Percentiles rank a stretch among this genome's conserved stretches.
Evolutionary conservation across 2,113 vertebrate species (phyloP).

Genomic region (Bubo scandiacus): DNA sequence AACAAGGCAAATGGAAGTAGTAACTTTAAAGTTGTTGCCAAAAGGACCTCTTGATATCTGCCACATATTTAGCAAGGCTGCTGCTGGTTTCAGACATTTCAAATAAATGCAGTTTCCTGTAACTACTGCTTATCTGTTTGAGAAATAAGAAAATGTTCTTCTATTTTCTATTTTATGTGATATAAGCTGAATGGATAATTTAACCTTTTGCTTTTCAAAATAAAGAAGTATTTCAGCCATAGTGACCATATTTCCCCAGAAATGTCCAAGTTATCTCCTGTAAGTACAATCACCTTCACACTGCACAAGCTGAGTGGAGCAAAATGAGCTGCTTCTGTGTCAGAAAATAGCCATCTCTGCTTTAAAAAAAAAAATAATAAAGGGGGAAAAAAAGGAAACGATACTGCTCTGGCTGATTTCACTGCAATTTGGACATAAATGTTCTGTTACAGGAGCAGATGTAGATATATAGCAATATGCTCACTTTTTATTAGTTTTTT

Average conservation of each 20-base stretch:
- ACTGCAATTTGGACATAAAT: constrained; percentile 3
- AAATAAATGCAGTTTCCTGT: background rate
- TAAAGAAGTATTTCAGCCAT: background rate
- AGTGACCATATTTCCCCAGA: background rate
- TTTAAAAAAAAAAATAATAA: background rate
- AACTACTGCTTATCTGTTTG: background rate
- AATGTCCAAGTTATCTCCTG: background rate
- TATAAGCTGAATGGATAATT: background rate
- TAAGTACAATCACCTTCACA: background rate
- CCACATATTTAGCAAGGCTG: background rate
- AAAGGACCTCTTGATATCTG: background rate
- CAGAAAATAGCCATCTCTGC: background rate
- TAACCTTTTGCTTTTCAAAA: background rate
- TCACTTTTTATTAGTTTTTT: constrained; percentile 8
- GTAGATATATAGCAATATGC: background rate
- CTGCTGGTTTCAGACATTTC: background rate
- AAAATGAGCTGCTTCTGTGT: background rate
- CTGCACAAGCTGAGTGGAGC: background rate
- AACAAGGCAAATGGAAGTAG: background rate
- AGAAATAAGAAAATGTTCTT: background rate
- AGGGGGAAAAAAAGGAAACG: background rate
- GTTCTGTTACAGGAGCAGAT: background rate
- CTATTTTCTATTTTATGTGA: background rate
- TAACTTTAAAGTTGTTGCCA: background rate
- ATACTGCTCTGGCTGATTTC: background rate